Conservation (phyloP, 1,140 invertebrate species). For the Penaeus vannamei region DNA sequence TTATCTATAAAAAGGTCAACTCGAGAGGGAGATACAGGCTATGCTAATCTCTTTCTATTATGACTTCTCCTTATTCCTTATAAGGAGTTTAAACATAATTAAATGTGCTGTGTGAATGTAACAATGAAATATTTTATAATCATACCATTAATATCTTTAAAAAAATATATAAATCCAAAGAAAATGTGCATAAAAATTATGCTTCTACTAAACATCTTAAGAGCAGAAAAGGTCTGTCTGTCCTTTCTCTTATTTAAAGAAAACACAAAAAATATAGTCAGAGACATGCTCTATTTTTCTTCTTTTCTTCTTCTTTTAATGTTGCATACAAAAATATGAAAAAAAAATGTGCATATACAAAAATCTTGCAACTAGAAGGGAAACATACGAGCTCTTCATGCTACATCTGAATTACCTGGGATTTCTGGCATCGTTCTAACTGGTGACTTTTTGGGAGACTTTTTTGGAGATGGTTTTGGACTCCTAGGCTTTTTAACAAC, state of each 20-base stretch:
- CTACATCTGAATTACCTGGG: slow-evolving; percentile 43
- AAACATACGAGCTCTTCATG: background rate
- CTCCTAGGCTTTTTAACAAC: background rate
- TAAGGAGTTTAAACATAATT: background rate
- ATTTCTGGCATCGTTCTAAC: slow-evolving; percentile 28
- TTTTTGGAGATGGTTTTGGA: slow-evolving; percentile 55
- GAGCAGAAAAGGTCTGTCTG: no score
- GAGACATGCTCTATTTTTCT: no score
- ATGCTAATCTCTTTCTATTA: no score
- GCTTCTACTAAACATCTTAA: no score
- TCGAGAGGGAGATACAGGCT: no score
- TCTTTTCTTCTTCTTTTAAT: no score
- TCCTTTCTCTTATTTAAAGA: no score
- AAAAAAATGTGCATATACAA: background rate
- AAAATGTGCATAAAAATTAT: background rate
- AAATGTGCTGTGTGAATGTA: background rate
- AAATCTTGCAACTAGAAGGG: background rate
- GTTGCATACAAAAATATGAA: background rate
- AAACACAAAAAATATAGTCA: no score
- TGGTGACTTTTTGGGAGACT: slow-evolving; percentile 49
- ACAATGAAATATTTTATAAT: background rate
- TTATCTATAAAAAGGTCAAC: no score
- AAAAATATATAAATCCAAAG: background rate
- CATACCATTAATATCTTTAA: background rate
- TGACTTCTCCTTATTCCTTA: background rate